Evolutionary conservation across 2,888 invertebrate species (phyloP).

Genomic region (Cephus rjabovi): DNA sequence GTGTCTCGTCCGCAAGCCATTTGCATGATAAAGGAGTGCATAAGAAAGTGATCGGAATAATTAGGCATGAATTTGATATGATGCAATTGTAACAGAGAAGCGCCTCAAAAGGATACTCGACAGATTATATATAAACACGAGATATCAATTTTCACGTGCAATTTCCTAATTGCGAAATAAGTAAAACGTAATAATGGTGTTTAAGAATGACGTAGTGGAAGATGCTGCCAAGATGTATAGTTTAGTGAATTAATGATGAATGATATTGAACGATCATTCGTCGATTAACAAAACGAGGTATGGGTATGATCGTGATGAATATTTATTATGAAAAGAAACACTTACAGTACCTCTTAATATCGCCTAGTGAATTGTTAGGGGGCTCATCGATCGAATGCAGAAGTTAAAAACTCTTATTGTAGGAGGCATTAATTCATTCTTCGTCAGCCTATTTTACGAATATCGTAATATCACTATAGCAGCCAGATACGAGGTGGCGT

Average conservation of each 20-base stretch:
- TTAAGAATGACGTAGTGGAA: neutral
- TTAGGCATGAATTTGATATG: neutral
- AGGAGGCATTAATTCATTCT: neutral
- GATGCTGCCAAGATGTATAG: neutral
- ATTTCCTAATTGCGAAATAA: neutral
- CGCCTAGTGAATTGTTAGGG: neutral
- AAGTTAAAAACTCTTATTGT: neutral
- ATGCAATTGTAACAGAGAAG: neutral
- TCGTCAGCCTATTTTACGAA: neutral
- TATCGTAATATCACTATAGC: neutral
- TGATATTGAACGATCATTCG: neutral
- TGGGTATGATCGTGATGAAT: neutral
- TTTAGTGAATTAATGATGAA: neutral
- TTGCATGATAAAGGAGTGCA: neutral
- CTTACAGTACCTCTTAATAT: neutral
- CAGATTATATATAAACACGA: neutral
- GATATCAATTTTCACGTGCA: neutral
- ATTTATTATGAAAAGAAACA: neutral
- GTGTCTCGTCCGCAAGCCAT: neutral
- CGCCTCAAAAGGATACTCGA: neutral
- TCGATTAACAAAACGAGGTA: neutral
- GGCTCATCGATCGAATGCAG: neutral
- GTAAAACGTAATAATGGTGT: neutral
- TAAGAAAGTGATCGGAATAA: neutral
- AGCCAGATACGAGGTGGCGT: neutral